Conservation (phyloP, 2,888 invertebrate genomes). For the Adela reaumurella region DNA sequence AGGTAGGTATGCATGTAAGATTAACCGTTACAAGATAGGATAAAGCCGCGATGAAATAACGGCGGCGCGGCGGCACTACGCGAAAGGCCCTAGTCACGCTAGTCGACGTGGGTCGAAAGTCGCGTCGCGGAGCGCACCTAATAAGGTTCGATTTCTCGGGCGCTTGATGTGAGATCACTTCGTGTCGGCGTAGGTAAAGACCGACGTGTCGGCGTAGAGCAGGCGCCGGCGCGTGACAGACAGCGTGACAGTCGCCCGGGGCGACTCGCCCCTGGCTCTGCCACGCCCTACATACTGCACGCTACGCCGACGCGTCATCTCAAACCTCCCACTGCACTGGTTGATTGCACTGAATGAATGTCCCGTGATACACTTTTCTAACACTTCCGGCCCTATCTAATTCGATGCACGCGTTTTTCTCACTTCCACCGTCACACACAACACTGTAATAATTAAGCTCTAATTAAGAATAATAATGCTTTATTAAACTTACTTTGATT, state of each 20-base stretch:
- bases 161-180: background rate
- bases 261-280: too few relatives aligned
- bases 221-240: background rate
- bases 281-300: conserved; percentile 57
- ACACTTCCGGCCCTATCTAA: conserved; percentile 16
- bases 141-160: background rate
- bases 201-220: background rate
- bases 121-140: background rate
- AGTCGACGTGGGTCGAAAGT: background rate
- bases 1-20: too few relatives aligned
- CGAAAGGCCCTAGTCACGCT: too few relatives aligned
- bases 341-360: conserved; percentile 4
- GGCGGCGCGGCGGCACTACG: background rate
- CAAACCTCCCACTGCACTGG: conserved; percentile 48
- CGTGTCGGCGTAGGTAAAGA: background rate
- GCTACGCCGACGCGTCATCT: conserved; percentile 24
- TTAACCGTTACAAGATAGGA: background rate
- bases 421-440: conserved; percentile 17
- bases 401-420: background rate
- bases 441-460: conserved; percentile 7
- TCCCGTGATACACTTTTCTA: conserved; percentile 18
- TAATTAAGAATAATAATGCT: conserved; percentile 9
- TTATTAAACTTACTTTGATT: conserved; percentile 46
- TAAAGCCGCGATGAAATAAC: background rate
- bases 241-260: conserved; percentile 19